These are phyloP conservation scores for Dinocampus coccinellae DNA, from an alignment of 2,888 invertebrate genomes.

Conservation along the genomic window DNA sequence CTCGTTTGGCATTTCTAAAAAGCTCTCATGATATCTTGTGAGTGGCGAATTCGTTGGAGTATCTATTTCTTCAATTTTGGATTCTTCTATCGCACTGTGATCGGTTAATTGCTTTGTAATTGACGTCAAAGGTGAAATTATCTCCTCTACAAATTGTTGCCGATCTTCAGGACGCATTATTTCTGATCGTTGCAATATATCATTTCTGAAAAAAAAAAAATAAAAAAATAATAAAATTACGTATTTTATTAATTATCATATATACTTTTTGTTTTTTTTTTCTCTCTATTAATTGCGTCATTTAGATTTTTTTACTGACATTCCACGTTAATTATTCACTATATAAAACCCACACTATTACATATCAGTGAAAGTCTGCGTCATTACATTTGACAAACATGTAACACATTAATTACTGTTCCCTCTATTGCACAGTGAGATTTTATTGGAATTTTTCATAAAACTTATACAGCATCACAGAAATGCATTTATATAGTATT, in stretches of 20 bases:
- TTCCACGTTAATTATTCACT: slow-evolving; percentile 26
- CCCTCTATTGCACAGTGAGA: slow-evolving; percentile 5
- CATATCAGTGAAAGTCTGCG: slow-evolving; percentile 36
- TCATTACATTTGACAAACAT: slow-evolving; percentile 14
- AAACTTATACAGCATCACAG: background rate
- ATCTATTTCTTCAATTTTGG: slow-evolving; percentile 44
- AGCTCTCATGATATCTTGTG: slow-evolving; percentile 50
- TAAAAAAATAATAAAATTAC: background rate
- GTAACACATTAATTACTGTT: slow-evolving; percentile 8
- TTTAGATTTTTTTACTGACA: slow-evolving; percentile 31
- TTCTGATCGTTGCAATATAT: slow-evolving; percentile 56
- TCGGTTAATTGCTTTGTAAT: slow-evolving; percentile 60
- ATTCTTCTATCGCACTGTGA: slow-evolving; percentile 55
- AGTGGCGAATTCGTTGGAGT: slow-evolving; percentile 31
- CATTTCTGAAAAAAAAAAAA: slow-evolving; percentile 52
- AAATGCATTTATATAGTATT: too few relatives aligned
- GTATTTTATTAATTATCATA: background rate
- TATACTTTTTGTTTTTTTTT: slow-evolving; percentile 8
- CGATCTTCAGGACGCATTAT: slow-evolving; percentile 50
- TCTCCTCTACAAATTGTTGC: slow-evolving; percentile 52
- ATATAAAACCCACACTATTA: slow-evolving; percentile 17
- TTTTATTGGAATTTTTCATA: background rate
- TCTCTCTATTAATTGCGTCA: slow-evolving; percentile 26
- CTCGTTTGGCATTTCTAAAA: slow-evolving; percentile 39
- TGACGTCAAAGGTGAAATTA: slow-evolving; percentile 57